Evolutionary conservation across 23 tunicate genomes (phyloP).

Genomic region (Clavelina lepadiformis): DNA sequence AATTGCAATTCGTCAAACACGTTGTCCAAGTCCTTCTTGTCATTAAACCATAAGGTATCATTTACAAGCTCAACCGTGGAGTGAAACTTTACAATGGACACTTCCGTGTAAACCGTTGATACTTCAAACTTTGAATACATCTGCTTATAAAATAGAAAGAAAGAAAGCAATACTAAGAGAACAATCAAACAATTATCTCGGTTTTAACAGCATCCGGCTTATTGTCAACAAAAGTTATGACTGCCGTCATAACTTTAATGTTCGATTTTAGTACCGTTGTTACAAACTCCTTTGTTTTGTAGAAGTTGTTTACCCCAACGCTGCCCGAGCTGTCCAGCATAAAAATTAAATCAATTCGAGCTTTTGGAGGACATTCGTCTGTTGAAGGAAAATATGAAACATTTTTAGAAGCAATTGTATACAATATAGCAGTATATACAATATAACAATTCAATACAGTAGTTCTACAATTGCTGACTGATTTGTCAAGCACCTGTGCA

Average conservation of each 20-base stretch:
- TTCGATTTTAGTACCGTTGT: constrained; percentile 16
- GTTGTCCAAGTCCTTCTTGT: constrained; percentile 14
- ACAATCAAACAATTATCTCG: too few relatives aligned
- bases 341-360: constrained; percentile 45
- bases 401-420: neutral
- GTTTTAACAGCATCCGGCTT: too few relatives aligned
- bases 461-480: neutral
- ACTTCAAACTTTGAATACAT: constrained; percentile 15
- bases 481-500: constrained; percentile 20
- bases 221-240: too few relatives aligned
- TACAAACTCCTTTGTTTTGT: constrained; percentile 36
- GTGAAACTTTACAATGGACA: constrained; percentile 34
- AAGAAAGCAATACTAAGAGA: neutral
- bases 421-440: too few relatives aligned
- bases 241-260: neutral
- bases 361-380: constrained; percentile 62
- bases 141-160: constrained; percentile 11
- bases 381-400: neutral
- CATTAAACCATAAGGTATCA: constrained; percentile 6
- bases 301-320: constrained; percentile 45
- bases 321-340: constrained; percentile 61
- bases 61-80: constrained; percentile 15
- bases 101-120: constrained; percentile 40
- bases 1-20: constrained; percentile 17
- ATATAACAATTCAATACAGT: too few relatives aligned